Percentiles rank a stretch among this genome's conserved stretches.
Conservation (phyloP, 2,113 vertebrate genomes). For the Heterotis niloticus region DNA sequence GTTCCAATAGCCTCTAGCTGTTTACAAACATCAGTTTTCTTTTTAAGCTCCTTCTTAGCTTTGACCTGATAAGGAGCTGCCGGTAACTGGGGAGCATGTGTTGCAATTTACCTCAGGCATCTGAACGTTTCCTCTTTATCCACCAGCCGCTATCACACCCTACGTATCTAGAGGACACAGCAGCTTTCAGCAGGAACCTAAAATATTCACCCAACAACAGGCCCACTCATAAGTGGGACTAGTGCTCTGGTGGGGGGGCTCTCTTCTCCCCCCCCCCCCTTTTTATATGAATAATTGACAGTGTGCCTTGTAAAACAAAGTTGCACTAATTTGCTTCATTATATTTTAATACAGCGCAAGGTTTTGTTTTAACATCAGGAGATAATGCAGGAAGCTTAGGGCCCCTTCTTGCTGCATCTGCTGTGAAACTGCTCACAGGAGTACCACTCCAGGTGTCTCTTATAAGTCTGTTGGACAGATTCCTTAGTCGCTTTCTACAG, state of each 20-base stretch:
- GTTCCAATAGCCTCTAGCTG: too few species aligned
- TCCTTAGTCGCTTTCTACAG: slow-evolving; percentile 32
- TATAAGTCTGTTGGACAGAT: slow-evolving; percentile 43
- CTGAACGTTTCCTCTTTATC: not conserved
- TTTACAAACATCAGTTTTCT: not conserved
- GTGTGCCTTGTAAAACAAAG: slow-evolving; percentile 64
- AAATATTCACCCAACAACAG: slow-evolving; percentile 54
- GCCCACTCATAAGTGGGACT: slow-evolving; percentile 51
- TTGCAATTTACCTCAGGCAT: not conserved
- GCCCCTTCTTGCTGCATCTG: slow-evolving; percentile 22
- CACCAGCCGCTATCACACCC: slow-evolving; percentile 4
- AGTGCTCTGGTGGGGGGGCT: slow-evolving; percentile 52
- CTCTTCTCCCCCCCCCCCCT: slow-evolving; percentile 19
- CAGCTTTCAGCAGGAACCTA: slow-evolving; percentile 58
- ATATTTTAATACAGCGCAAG: slow-evolving; percentile 66
- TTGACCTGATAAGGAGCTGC: not conserved
- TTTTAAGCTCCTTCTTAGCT: not conserved
- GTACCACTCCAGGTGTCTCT: slow-evolving; percentile 27
- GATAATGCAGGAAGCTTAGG: slow-evolving; percentile 41
- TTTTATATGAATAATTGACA: slow-evolving; percentile 63
- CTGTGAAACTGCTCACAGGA: slow-evolving; percentile 36
- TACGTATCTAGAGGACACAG: slow-evolving; percentile 28
- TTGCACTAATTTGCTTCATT: slow-evolving; percentile 65
- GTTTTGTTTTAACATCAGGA: slow-evolving; percentile 47
- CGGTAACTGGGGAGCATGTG: not conserved